A percentile compares a stretch with the other conserved stretches of the same genome.
Evolutionary conservation across 2,888 invertebrate species (phyloP).

Genomic region (Drosophila meridiana): DNA sequence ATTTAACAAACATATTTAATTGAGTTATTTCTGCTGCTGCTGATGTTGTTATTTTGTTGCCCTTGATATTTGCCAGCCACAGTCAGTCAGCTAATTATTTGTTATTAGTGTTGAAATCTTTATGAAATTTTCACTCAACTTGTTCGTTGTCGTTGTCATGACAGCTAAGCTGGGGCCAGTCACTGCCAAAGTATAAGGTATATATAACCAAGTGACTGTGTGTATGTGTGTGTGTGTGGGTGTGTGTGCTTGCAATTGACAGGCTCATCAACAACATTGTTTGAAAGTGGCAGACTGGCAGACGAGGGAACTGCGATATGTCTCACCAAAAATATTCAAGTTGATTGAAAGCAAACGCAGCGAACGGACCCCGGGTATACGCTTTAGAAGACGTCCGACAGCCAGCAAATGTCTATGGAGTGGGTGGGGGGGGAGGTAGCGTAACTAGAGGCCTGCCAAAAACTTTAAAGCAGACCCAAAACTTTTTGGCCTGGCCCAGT

Average conservation of each 20-base stretch:
- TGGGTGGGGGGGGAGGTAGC: background rate
- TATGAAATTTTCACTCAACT: conserved; percentile 62
- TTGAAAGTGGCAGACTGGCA: conserved; percentile 64
- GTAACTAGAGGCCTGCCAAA: conserved; percentile 55
- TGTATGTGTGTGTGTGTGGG: conserved; percentile 16
- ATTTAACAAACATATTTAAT: conserved; percentile 32
- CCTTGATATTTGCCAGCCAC: conserved; percentile 62
- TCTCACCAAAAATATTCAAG: conserved; percentile 50
- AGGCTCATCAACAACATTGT: conserved; percentile 76
- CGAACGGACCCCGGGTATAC: conserved; percentile 33
- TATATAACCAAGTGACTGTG: conserved; percentile 1
- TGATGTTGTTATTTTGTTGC: conserved; percentile 17
- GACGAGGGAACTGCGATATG: conserved; percentile 53
- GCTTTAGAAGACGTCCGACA: conserved; percentile 21
- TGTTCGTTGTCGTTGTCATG: conserved; percentile 44
- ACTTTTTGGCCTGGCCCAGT: conserved; percentile 57
- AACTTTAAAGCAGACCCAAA: conserved; percentile 70
- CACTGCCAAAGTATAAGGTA: conserved; percentile 12
- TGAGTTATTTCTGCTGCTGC: conserved; percentile 25
- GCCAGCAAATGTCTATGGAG: background rate
- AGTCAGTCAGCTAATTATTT: conserved; percentile 73
- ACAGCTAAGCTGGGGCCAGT: conserved; percentile 50
- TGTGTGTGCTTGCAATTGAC: conserved; percentile 59
- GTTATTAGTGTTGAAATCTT: conserved; percentile 77
- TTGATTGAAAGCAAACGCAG: conserved; percentile 73